phyloP scores from a whole-genome alignment of 2,113 vertebrate genomes.

The Nibea albiflora region DNA sequence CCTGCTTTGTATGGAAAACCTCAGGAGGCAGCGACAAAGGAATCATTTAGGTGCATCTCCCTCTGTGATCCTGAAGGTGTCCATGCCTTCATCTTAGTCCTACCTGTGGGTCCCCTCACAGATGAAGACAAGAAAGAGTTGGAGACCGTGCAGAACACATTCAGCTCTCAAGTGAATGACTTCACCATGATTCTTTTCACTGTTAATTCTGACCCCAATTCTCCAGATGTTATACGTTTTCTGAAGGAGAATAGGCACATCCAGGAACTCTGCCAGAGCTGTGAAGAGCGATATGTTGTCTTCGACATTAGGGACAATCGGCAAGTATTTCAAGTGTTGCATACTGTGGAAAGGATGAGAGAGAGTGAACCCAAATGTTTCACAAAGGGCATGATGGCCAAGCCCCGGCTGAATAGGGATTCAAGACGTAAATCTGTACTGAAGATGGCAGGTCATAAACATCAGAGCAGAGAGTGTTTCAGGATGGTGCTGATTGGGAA shows the following conservation, averaged over 20 bases:
- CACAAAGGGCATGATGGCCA: slow-evolving; percentile 7
- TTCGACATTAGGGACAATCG: slow-evolving; percentile 36
- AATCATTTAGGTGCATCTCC: slow-evolving; percentile 11
- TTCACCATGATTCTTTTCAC: slow-evolving; percentile 57
- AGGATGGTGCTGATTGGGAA: slow-evolving; percentile 54
- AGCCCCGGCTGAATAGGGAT: neutral
- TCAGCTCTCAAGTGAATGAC: slow-evolving; percentile 9
- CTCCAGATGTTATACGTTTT: neutral
- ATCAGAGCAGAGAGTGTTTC: neutral
- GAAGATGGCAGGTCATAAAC: neutral
- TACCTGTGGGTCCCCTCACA: slow-evolving; percentile 30
- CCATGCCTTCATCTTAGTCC: slow-evolving; percentile 59
- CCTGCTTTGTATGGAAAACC: slow-evolving; percentile 41
- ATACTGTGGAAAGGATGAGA: slow-evolving; percentile 32
- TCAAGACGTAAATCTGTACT: too few species aligned
- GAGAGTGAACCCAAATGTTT: slow-evolving; percentile 1
- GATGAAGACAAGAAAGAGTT: slow-evolving; percentile 51
- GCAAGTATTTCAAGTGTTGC: slow-evolving; percentile 24
- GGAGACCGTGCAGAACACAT: slow-evolving; percentile 36
- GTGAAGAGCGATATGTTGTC: neutral
- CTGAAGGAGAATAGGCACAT: slow-evolving; percentile 30
- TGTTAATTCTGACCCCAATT: slow-evolving; percentile 28
- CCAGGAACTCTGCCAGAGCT: slow-evolving; percentile 12
- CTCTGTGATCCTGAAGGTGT: slow-evolving; percentile 44
- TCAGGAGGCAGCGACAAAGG: neutral